A percentile compares a stretch with the other conserved stretches of the same genome.
Conservation (phyloP, 2,113 vertebrate genomes). For the Gasterosteus aculeatus region DNA sequence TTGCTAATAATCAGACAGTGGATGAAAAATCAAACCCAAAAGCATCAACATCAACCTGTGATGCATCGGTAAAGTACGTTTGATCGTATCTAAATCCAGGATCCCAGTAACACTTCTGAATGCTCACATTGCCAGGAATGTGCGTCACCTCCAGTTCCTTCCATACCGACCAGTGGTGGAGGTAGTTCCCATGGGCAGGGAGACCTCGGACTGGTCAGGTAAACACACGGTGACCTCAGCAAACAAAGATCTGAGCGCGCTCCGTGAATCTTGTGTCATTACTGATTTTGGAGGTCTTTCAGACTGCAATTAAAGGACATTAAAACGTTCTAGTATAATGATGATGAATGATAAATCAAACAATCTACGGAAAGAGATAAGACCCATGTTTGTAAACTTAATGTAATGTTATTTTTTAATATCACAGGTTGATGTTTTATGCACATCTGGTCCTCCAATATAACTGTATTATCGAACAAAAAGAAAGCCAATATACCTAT, state of each 20-base stretch:
- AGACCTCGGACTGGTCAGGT: constrained; percentile 51
- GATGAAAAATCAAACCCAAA: not conserved
- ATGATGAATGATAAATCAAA: not conserved
- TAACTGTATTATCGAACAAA: not conserved
- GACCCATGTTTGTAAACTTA: not conserved
- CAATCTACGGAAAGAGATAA: not conserved
- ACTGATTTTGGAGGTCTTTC: not conserved
- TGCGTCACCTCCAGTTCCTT: constrained; percentile 23
- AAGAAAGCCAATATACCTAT: not conserved
- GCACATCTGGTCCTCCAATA: not conserved
- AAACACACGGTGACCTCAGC: constrained; percentile 51
- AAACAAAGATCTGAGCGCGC: constrained; percentile 26
- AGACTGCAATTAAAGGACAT: not conserved
- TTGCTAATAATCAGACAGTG: not conserved
- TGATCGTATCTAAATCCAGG: not conserved
- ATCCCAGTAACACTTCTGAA: not conserved
- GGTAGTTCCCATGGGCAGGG: constrained; percentile 34
- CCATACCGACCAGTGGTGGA: constrained; percentile 23
- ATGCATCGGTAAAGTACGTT: not conserved
- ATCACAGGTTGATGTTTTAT: not conserved
- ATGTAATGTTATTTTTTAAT: not conserved
- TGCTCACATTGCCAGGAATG: constrained; percentile 28
- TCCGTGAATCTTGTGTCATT: constrained; percentile 1
- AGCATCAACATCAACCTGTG: not conserved
- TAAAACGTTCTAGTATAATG: not conserved